Conservation (phyloP, 53 echinoderm and acorn worm genomes). For the Luidia sarsii region DNA sequence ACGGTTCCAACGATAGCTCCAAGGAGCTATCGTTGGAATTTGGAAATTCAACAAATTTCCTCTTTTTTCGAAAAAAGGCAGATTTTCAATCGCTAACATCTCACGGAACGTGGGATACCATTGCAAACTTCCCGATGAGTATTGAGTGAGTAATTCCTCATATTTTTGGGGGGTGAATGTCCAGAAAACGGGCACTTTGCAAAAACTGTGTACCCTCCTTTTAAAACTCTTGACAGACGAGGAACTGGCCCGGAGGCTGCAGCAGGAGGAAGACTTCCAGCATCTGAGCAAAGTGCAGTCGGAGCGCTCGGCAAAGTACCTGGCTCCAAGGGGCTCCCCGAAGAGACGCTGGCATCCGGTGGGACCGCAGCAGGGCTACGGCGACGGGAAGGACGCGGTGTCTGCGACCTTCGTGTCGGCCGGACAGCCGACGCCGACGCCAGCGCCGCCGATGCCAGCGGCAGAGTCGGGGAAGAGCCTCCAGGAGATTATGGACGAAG, state of each 20-base stretch:
- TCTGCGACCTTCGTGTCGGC: not conserved
- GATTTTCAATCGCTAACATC: too few relatives aligned
- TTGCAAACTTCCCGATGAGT: too few relatives aligned
- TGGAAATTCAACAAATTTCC: too few relatives aligned
- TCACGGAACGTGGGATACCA: too few relatives aligned
- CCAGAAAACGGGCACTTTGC: too few relatives aligned
- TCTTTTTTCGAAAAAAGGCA: too few relatives aligned
- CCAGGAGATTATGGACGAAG: constrained; percentile 68
- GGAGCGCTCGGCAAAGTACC: constrained; percentile 21
- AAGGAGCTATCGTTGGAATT: too few relatives aligned
- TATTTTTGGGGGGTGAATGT: too few relatives aligned
- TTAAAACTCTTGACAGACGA: too few relatives aligned
- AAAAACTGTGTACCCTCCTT: too few relatives aligned
- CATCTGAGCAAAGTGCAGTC: constrained; percentile 36
- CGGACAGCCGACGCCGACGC: not conserved
- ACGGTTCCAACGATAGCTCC: too few relatives aligned
- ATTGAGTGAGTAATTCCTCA: too few relatives aligned
- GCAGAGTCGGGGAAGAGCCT: constrained; percentile 2
- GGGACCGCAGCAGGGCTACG: constrained; percentile 12
- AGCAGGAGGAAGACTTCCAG: constrained; percentile 76
- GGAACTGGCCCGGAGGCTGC: constrained; percentile 76
- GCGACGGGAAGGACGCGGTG: constrained; percentile 3
- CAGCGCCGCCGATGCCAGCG: not conserved
- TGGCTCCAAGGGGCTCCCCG: constrained; percentile 25
- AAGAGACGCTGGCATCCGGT: constrained; percentile 4